These are phyloP conservation scores for Ophthalmolycus amberensis DNA, from an alignment of 2,113 vertebrate species.

Conservation along the genomic window DNA sequence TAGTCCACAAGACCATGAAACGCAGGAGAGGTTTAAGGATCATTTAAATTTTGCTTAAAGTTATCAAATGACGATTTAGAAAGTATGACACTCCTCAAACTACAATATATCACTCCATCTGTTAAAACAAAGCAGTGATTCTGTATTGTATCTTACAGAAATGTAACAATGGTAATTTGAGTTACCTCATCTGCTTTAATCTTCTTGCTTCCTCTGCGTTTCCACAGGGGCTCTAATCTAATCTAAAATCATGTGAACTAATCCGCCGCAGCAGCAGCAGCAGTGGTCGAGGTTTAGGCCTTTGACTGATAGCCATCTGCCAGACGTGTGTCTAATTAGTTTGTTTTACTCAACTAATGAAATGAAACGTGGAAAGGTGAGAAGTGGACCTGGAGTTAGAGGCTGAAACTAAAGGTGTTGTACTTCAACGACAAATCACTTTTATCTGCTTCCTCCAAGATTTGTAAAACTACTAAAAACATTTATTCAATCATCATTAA, in stretches of 20 bases:
- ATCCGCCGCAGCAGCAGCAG: slow-evolving; percentile 56
- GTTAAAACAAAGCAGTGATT: slow-evolving; percentile 18
- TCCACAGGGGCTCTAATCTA: slow-evolving; percentile 67
- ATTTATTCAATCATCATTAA: background rate
- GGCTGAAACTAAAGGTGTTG: background rate
- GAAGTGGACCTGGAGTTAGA: background rate
- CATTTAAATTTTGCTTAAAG: background rate
- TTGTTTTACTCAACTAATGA: slow-evolving; percentile 52
- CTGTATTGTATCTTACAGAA: slow-evolving; percentile 10
- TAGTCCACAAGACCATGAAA: background rate
- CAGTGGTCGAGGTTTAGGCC: slow-evolving; percentile 54
- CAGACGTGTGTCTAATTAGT: slow-evolving; percentile 50
- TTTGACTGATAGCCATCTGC: slow-evolving; percentile 67
- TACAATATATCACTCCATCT: slow-evolving; percentile 12
- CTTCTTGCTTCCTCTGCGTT: slow-evolving; percentile 66
- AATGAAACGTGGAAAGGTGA: slow-evolving; percentile 8
- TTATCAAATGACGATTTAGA: background rate
- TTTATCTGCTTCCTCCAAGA: background rate
- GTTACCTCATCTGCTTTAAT: slow-evolving; percentile 71
- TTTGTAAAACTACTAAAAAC: background rate
- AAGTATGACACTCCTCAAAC: background rate
- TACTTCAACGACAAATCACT: background rate
- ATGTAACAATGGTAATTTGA: slow-evolving; percentile 63
- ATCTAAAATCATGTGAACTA: slow-evolving; percentile 73
- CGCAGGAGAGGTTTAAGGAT: background rate